Percentiles rank a stretch among this genome's conserved stretches.
Evolutionary conservation across 2,888 invertebrate genomes (phyloP).

Genomic region (Petrolisthes cinctipes): DNA sequence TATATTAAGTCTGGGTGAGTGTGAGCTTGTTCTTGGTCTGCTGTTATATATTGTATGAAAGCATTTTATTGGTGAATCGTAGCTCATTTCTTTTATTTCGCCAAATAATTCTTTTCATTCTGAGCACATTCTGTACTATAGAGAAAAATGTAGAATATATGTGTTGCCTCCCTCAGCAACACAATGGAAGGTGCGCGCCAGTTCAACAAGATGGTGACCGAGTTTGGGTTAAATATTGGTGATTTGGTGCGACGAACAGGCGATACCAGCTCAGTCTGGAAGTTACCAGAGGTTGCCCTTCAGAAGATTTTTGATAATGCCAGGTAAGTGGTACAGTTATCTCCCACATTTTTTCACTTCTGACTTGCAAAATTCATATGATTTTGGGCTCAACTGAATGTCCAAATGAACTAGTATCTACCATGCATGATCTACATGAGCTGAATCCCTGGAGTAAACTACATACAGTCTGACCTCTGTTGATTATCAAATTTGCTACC

Average conservation of each 20-base stretch:
- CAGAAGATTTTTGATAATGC: conserved; percentile 39
- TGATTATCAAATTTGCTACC: too few species aligned
- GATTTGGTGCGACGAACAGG: conserved; percentile 51
- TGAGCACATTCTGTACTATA: not conserved
- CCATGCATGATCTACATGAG: too few species aligned
- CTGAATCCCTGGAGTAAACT: too few species aligned
- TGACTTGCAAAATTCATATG: too few species aligned
- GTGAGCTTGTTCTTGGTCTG: too few species aligned
- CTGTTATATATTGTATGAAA: too few species aligned
- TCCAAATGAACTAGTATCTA: too few species aligned
- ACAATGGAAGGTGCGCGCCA: conserved; percentile 64
- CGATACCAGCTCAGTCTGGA: conserved; percentile 40
- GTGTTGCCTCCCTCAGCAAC: conserved; percentile 33
- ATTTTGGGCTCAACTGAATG: too few species aligned
- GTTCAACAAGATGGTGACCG: conserved; percentile 59
- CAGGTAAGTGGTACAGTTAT: conserved; percentile 43
- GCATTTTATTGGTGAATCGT: too few species aligned
- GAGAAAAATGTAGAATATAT: not conserved
- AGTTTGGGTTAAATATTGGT: conserved; percentile 55
- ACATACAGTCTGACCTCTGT: too few species aligned
- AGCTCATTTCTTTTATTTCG: too few species aligned
- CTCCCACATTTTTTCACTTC: not conserved
- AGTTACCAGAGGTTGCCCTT: conserved; percentile 30
- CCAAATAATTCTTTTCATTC: not conserved
- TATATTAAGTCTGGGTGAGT: too few species aligned